Evolutionary conservation across 2,888 invertebrate genomes (phyloP).

Genomic region (Trisateles emortualis): DNA sequence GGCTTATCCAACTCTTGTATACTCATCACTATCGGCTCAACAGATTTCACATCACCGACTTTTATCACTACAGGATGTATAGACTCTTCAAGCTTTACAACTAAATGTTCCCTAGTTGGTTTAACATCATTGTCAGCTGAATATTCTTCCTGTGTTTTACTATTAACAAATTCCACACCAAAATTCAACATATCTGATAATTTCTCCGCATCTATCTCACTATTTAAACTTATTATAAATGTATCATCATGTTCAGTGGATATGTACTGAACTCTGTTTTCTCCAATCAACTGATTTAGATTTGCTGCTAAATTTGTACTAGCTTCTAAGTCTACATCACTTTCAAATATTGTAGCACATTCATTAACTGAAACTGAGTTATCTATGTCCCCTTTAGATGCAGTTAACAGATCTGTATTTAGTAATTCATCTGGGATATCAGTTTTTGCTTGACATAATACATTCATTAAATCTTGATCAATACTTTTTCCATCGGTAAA

Average conservation of each 20-base stretch:
- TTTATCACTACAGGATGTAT: neutral
- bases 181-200: slow-evolving; percentile 80
- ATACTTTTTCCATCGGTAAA: slow-evolving; percentile 67
- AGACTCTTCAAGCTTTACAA: neutral
- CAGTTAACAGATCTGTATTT: slow-evolving; percentile 55
- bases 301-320: slow-evolving; percentile 80
- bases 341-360: slow-evolving; percentile 81
- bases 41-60: neutral
- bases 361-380: slow-evolving; percentile 69
- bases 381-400: slow-evolving; percentile 54
- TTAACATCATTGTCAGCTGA: neutral
- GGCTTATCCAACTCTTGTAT: slow-evolving; percentile 31
- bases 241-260: slow-evolving; percentile 82
- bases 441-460: slow-evolving; percentile 66
- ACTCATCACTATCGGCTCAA: slow-evolving; percentile 1
- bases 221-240: slow-evolving; percentile 80
- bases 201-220: slow-evolving; percentile 79
- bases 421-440: slow-evolving; percentile 73
- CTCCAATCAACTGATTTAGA: slow-evolving; percentile 80
- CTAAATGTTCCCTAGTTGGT: neutral
- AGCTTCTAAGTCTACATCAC: slow-evolving; percentile 80
- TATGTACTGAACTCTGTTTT: slow-evolving; percentile 80
- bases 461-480: slow-evolving; percentile 77
- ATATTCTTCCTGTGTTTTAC: slow-evolving; percentile 16
- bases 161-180: slow-evolving; percentile 59